phyloP scores from a whole-genome alignment of 1,140 invertebrate genomes.

The Drosophila melanica region DNA sequence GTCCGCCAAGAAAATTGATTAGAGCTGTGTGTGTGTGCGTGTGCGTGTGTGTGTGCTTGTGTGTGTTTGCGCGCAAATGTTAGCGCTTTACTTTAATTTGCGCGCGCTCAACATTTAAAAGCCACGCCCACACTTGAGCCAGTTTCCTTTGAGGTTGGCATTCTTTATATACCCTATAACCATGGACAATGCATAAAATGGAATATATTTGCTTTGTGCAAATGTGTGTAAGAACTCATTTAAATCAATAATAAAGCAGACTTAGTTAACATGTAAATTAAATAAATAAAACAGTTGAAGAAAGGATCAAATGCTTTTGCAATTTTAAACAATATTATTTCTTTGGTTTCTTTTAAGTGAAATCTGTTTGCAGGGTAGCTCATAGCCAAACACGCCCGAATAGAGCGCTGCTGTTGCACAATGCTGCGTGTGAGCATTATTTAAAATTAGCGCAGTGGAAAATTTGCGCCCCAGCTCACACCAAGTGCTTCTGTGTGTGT shows the following conservation, averaged over 20 bases:
- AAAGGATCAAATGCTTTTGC: too few species aligned
- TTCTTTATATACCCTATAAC: conserved; percentile 12
- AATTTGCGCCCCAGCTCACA: conserved; percentile 27
- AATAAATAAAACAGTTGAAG: too few species aligned
- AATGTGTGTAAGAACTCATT: too few species aligned
- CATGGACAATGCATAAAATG: too few species aligned
- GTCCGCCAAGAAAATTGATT: conserved; percentile 69
- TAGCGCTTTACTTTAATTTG: conserved; percentile 38
- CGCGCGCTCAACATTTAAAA: conserved; percentile 41
- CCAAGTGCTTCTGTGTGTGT: conserved; percentile 10
- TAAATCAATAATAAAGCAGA: too few species aligned
- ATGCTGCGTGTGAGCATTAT: conserved; percentile 75
- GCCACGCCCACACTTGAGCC: conserved; percentile 57
- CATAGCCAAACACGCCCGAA: too few species aligned
- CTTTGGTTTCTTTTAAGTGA: too few species aligned
- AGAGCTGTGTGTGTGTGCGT: conserved; percentile 20
- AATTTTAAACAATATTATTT: too few species aligned
- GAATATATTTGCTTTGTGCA: too few species aligned
- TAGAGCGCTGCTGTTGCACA: conserved; percentile 18
- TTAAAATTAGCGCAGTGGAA: conserved; percentile 64
- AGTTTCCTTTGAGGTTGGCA: conserved; percentile 58
- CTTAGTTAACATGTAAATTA: too few species aligned
- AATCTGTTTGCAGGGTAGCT: too few species aligned
- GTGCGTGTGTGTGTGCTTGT: not conserved
- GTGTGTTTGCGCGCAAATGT: conserved; percentile 3